These are phyloP conservation scores for Serinus canaria DNA, from an alignment of 2,113 vertebrate species.

Conservation along the genomic window DNA sequence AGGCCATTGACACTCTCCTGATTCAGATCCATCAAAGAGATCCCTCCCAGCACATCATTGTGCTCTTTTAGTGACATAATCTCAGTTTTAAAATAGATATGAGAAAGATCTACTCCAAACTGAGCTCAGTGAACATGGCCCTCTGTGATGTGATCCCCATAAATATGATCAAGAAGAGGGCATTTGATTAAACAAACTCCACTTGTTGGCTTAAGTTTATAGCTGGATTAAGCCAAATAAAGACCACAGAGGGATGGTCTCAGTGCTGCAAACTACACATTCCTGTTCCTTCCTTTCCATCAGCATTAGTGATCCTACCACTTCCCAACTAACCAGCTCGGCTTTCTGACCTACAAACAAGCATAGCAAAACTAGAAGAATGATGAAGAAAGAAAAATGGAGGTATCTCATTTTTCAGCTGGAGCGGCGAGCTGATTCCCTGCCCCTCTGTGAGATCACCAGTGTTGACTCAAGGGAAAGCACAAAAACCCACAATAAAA, in stretches of 20 bases:
- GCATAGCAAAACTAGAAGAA: not conserved
- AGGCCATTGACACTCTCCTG: not conserved
- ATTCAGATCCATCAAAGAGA: not conserved
- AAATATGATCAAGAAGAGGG: not conserved
- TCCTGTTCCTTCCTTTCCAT: not conserved
- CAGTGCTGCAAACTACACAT: not conserved
- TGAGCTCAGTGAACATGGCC: not conserved
- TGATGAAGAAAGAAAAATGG: not conserved
- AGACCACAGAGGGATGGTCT: not conserved
- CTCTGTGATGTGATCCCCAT: not conserved
- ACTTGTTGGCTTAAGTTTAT: not conserved
- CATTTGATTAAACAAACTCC: not conserved
- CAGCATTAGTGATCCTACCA: not conserved
- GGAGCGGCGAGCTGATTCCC: not conserved
- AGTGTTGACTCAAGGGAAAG: not conserved
- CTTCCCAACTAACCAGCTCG: not conserved
- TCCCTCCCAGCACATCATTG: not conserved
- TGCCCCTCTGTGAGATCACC: not conserved
- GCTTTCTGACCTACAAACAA: not conserved
- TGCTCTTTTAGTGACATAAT: not conserved
- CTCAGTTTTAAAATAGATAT: not conserved
- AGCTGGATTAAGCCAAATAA: not conserved
- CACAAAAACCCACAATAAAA: not conserved
- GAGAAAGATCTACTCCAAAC: not conserved
- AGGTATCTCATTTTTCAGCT: not conserved